Evolutionary conservation across 2,888 invertebrate genomes (phyloP).

Genomic region (Chironomus riparius): DNA sequence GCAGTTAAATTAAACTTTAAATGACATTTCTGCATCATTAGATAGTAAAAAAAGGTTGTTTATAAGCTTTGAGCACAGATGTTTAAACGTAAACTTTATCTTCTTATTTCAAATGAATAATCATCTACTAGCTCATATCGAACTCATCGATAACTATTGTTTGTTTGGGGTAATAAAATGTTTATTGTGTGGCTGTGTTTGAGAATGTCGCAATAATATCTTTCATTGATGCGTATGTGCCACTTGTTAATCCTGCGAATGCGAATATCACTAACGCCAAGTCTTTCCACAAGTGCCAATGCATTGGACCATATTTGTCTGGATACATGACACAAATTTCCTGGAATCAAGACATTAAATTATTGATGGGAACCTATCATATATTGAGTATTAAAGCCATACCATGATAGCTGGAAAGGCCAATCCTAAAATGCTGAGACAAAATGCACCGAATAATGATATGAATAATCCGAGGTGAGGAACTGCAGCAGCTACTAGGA

Average conservation of each 20-base stretch:
- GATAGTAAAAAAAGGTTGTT: too few species aligned
- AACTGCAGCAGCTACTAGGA: slow-evolving; percentile 59
- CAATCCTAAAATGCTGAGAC: slow-evolving; percentile 61
- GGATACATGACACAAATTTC: slow-evolving; percentile 65
- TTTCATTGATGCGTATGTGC: slow-evolving; percentile 54
- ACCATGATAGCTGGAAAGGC: slow-evolving; percentile 62
- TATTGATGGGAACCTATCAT: too few species aligned
- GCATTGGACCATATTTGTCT: slow-evolving; percentile 45
- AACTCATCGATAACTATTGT: too few species aligned
- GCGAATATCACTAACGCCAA: slow-evolving; percentile 50
- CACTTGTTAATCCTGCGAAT: slow-evolving; percentile 53
- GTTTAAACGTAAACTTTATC: too few species aligned
- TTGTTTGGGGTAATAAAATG: background rate
- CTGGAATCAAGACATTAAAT: background rate
- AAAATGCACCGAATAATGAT: slow-evolving; percentile 65
- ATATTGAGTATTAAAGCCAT: too few species aligned
- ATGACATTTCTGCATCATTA: too few species aligned
- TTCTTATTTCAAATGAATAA: too few species aligned
- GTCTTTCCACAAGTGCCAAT: slow-evolving; percentile 46
- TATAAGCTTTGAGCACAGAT: too few species aligned
- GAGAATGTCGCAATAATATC: slow-evolving; percentile 44
- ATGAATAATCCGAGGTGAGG: slow-evolving; percentile 66
- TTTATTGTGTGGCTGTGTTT: background rate
- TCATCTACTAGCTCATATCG: too few species aligned
- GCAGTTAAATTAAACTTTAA: too few species aligned